Evolutionary conservation across 2,888 invertebrate species (phyloP).

Genomic region (Drosophila incognita): DNA sequence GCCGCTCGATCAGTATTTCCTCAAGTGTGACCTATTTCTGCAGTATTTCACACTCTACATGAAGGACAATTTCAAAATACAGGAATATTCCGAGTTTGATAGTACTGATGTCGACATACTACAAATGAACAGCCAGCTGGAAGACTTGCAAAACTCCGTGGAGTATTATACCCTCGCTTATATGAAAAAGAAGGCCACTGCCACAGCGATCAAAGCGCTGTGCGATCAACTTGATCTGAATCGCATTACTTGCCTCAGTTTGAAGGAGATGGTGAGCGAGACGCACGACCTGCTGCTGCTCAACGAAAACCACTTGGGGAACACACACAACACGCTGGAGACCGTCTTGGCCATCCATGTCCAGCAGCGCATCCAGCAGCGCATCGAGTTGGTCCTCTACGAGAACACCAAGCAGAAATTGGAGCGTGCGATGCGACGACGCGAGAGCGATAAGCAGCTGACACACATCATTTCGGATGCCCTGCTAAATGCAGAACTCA

Average conservation of each 20-base stretch:
- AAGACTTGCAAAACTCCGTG: constrained; percentile 72
- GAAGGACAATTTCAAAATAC: constrained; percentile 84
- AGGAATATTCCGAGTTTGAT: constrained; percentile 75
- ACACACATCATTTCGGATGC: constrained; percentile 81
- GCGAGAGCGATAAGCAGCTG: constrained; percentile 75
- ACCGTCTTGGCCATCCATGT: constrained; percentile 72
- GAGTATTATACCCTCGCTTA: constrained; percentile 71
- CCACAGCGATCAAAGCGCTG: constrained; percentile 71
- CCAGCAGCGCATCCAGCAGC: constrained; percentile 77
- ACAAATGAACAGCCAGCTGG: constrained; percentile 62
- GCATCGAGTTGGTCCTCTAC: constrained; percentile 80
- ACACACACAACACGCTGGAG: constrained; percentile 69
- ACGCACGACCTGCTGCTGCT: constrained; percentile 74
- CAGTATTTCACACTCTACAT: constrained; percentile 82
- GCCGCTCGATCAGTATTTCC: constrained; percentile 82
- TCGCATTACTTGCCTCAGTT: constrained; percentile 74
- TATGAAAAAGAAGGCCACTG: constrained; percentile 78
- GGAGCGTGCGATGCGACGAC: constrained; percentile 75
- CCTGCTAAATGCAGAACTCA: constrained; percentile 81
- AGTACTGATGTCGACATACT: constrained; percentile 55
- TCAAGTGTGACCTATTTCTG: constrained; percentile 82
- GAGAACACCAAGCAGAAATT: constrained; percentile 83
- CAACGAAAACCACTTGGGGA: constrained; percentile 76
- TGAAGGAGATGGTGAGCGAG: constrained; percentile 80
- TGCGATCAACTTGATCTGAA: constrained; percentile 74